Conservation (phyloP, 2,797 vertebrate genomes). For the Aratinga solstitialis region DNA sequence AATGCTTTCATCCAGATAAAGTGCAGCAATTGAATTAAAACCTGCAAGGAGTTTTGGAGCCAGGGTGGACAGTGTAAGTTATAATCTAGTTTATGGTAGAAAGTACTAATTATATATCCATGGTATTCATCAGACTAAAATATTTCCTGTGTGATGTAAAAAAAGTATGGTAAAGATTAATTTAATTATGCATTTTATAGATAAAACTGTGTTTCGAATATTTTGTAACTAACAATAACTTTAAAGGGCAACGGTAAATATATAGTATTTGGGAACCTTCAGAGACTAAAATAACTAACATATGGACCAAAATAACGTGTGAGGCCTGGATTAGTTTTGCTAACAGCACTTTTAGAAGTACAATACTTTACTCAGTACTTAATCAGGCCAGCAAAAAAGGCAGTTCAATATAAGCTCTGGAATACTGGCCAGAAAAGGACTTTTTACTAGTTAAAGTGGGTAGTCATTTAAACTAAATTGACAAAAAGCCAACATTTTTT, state of each 20-base stretch:
- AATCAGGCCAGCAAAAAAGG: background rate
- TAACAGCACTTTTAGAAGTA: background rate
- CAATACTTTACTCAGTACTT: background rate
- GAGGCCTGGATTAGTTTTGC: background rate
- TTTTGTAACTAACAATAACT: constrained; percentile 59
- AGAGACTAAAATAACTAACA: background rate
- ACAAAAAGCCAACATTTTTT: background rate
- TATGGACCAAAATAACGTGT: background rate
- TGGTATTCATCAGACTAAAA: constrained; percentile 14
- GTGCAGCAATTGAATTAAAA: constrained; percentile 47
- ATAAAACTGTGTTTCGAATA: constrained; percentile 23
- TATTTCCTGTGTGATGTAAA: background rate
- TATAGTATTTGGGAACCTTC: background rate
- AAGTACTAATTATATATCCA: constrained; percentile 19
- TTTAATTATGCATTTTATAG: constrained; percentile 51
- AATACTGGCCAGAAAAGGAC: background rate
- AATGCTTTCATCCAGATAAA: constrained; percentile 39
- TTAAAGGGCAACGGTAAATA: constrained; percentile 9
- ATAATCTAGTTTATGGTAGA: constrained; percentile 52
- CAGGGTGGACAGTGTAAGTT: constrained; percentile 33
- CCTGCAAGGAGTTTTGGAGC: constrained; percentile 32
- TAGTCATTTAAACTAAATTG: background rate
- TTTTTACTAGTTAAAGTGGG: background rate
- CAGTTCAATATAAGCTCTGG: background rate
- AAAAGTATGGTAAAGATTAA: constrained; percentile 42